phyloP scores from a whole-genome alignment of 2,113 vertebrate species.

The Rhegmatorhina hoffmannsi region DNA sequence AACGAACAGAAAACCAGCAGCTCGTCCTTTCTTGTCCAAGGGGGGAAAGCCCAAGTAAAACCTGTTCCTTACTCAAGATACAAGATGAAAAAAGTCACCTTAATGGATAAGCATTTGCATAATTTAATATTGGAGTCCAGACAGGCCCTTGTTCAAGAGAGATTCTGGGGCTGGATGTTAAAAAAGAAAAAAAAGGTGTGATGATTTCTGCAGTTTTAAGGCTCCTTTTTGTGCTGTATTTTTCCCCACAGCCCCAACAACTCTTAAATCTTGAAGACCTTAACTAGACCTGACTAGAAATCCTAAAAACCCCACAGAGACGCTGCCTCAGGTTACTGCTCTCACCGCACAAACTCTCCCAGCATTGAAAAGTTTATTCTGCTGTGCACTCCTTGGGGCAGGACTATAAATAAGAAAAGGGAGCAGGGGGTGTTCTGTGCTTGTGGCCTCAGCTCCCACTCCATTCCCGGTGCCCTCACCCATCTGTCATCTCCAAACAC shows the following conservation, averaged over 20 bases:
- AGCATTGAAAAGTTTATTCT: not conserved
- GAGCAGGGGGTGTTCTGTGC: not conserved
- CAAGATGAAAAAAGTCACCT: not conserved
- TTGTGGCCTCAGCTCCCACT: not conserved
- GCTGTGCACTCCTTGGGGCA: not conserved
- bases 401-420: not conserved
- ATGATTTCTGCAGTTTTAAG: not conserved
- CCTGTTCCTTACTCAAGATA: not conserved
- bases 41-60: not conserved
- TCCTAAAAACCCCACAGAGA: not conserved
- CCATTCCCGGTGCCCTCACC: not conserved
- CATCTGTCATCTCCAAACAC: not conserved
- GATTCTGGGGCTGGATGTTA: not conserved
- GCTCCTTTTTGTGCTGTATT: not conserved
- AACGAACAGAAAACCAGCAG: not conserved
- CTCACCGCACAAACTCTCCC: not conserved
- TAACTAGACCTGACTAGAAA: not conserved
- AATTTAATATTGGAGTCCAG: not conserved
- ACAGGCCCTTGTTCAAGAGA: not conserved
- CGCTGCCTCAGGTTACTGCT: not conserved
- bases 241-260: rapidly evolving
- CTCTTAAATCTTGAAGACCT: not conserved
- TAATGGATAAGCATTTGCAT: not conserved
- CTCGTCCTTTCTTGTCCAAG: not conserved
- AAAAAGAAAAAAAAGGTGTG: not conserved